phyloP scores from a whole-genome alignment of 2,797 vertebrate genomes.

The Oreochromis grahami region DNA sequence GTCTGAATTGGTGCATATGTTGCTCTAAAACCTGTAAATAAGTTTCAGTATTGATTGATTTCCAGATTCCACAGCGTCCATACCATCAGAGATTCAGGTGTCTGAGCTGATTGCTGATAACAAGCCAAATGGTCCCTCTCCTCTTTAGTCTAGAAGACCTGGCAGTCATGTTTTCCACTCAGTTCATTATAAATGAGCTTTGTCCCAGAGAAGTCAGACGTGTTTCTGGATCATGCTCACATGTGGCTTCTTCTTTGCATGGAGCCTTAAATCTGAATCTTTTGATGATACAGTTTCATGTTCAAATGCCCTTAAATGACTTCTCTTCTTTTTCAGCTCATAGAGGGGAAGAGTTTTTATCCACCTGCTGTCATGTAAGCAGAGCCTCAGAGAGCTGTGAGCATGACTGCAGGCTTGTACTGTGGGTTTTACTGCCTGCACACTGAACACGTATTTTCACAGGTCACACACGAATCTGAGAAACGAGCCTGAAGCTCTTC shows the following conservation, averaged over 20 bases:
- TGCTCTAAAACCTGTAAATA: too few species aligned
- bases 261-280: accelerated
- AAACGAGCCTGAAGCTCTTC: not conserved
- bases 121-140: not conserved
- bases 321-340: accelerated
- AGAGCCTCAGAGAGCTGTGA: not conserved
- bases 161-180: not conserved
- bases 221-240: not conserved
- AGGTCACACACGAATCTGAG: accelerated
- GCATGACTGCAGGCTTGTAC: not conserved
- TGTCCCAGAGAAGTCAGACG: accelerated
- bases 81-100: not conserved
- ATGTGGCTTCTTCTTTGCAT: not conserved
- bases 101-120: not conserved
- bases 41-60: not conserved
- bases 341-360: not conserved
- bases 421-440: not conserved
- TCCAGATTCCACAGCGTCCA: not conserved
- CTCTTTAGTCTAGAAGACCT: not conserved
- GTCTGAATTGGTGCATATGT: too few species aligned
- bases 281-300: accelerated
- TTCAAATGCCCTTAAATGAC: not conserved
- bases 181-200: accelerated
- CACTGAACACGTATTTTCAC: not conserved
- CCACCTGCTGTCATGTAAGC: accelerated